Percentiles rank a stretch among this genome's conserved stretches.
These are phyloP conservation scores for Drosophila putrida DNA, from an alignment of 2,888 invertebrate genomes.

Conservation along the genomic window DNA sequence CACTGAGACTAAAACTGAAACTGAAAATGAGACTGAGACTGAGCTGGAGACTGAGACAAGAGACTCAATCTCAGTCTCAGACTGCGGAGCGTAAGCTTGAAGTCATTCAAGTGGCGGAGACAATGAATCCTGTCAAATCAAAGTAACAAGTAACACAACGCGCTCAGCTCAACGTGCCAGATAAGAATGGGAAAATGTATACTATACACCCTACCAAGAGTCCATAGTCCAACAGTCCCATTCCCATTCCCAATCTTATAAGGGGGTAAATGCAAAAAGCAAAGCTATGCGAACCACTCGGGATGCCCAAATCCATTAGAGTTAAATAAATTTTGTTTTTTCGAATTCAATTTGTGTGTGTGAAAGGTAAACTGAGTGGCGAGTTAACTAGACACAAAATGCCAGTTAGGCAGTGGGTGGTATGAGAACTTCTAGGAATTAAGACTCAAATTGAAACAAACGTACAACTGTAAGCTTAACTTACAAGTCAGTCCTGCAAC, in stretches of 20 bases:
- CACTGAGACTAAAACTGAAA: conserved; percentile 20
- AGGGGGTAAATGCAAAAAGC: conserved; percentile 3
- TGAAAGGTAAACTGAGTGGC: conserved; percentile 34
- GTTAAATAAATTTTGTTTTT: conserved; percentile 74
- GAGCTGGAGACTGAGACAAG: conserved; percentile 12
- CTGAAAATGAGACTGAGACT: conserved; percentile 13
- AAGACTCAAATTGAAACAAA: neutral
- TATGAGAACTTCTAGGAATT: conserved; percentile 13
- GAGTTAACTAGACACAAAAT: conserved; percentile 61
- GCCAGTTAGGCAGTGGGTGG: conserved; percentile 49
- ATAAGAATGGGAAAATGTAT: conserved; percentile 30
- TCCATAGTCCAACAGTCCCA: neutral
- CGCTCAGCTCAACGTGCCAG: conserved; percentile 44
- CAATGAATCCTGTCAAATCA: conserved; percentile 81
- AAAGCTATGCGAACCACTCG: conserved; percentile 56
- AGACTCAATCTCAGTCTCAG: conserved; percentile 11
- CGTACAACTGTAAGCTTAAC: neutral
- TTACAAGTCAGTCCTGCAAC: neutral
- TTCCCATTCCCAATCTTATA: neutral
- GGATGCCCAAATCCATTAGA: conserved; percentile 77
- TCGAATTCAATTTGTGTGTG: conserved; percentile 69
- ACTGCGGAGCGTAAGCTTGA: conserved; percentile 69
- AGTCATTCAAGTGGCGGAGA: conserved; percentile 79
- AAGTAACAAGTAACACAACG: conserved; percentile 66
- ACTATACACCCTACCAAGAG: conserved; percentile 1